Conservation (phyloP, 2,888 invertebrate genomes). For the Aphodius sticticus region DNA sequence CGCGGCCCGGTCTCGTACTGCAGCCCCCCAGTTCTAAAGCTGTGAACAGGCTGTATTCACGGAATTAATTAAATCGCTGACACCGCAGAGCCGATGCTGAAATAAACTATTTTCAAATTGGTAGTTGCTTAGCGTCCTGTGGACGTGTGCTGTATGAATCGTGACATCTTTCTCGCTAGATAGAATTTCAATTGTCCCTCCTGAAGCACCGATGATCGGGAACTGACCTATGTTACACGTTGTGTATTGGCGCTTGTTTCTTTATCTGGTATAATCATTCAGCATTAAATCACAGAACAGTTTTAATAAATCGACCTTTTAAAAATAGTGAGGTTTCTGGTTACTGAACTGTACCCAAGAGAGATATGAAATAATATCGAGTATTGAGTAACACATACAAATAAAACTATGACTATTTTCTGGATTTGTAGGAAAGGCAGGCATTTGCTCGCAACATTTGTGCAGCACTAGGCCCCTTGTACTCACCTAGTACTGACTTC, state of each 20-base stretch:
- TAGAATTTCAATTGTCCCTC: neutral
- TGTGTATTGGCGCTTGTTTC: neutral
- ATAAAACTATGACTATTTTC: too few species aligned
- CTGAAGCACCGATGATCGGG: neutral
- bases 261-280: too few species aligned
- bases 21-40: neutral
- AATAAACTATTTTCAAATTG: neutral
- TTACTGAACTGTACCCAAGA: too few species aligned
- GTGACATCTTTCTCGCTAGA: neutral
- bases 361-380: too few species aligned
- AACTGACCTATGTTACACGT: neutral
- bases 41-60: neutral
- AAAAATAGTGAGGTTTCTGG: too few species aligned
- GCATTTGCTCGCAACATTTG: too few species aligned
- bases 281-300: too few species aligned
- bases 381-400: too few species aligned
- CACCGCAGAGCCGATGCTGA: neutral
- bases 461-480: too few species aligned
- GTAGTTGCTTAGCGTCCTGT: neutral
- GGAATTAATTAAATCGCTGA: neutral
- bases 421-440: too few species aligned
- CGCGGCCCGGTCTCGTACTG: neutral
- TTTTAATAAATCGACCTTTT: too few species aligned
- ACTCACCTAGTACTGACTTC: too few species aligned
- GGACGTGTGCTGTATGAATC: neutral